These are phyloP conservation scores for Pachycephala philippinensis DNA, from an alignment of 2,113 vertebrate species.

Conservation along the genomic window DNA sequence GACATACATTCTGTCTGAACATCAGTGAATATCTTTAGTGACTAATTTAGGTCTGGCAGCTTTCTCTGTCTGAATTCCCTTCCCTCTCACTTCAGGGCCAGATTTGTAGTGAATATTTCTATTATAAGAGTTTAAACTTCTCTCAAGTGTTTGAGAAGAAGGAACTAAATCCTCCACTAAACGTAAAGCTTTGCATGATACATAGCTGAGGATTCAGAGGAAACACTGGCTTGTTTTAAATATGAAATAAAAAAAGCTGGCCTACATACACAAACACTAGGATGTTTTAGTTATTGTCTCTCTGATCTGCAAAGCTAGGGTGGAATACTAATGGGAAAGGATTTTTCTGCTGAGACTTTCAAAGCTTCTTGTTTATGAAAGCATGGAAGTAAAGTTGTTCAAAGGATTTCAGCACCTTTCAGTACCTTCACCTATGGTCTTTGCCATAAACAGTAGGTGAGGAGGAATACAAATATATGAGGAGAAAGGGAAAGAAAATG, in stretches of 20 bases:
- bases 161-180: not conserved
- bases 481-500: not conserved
- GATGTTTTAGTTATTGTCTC: not conserved
- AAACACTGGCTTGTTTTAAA: not conserved
- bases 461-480: not conserved
- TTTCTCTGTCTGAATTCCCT: not conserved
- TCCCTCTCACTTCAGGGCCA: not conserved
- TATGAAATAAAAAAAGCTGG: not conserved
- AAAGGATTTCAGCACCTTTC: not conserved
- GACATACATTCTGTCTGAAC: not conserved
- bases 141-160: not conserved
- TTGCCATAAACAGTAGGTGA: not conserved
- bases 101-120: not conserved
- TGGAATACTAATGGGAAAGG: not conserved
- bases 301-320: not conserved
- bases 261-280: not conserved
- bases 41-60: not conserved
- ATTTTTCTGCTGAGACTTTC: not conserved
- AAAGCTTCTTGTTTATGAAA: not conserved
- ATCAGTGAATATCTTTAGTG: not conserved
- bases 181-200: not conserved
- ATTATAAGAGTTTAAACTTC: not conserved
- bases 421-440: not conserved
- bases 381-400: not conserved
- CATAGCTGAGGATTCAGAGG: not conserved